A percentile compares a stretch with the other conserved stretches of the same genome.
Conservation (phyloP, 2,888 invertebrate genomes). For the Abrostola tripartita region DNA sequence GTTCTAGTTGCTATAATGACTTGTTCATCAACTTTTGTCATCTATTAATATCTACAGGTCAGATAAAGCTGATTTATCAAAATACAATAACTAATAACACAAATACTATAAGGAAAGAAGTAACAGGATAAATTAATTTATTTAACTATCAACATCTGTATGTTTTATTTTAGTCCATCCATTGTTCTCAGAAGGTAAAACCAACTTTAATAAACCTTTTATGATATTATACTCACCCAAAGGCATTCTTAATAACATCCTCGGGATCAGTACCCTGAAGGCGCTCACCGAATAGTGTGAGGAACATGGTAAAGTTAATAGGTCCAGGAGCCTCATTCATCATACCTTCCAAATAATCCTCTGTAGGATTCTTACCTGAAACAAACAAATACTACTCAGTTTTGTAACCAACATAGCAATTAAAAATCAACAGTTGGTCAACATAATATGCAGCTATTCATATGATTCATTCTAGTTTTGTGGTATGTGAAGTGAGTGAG, state of each 20-base stretch:
- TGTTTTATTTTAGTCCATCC: not conserved
- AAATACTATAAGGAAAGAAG: not conserved
- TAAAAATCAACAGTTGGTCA: not conserved
- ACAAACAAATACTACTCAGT: conserved; percentile 3
- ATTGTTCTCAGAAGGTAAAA: not conserved
- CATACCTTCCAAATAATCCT: conserved; percentile 98
- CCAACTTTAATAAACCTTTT: no score
- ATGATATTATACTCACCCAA: conserved; percentile 89
- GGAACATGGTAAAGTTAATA: conserved; percentile 99
- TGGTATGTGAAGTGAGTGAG: not conserved
- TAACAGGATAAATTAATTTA: not conserved
- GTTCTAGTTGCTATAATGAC: no score
- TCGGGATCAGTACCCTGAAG: conserved; percentile 99
- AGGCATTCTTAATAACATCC: conserved; percentile 99
- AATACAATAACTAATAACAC: no score
- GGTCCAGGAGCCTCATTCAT: conserved; percentile 99
- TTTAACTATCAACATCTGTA: not conserved
- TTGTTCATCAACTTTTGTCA: no score
- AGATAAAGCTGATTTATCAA: no score
- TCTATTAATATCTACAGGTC: no score
- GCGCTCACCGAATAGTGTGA: conserved; percentile 99
- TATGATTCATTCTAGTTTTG: not conserved
- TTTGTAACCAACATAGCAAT: not conserved
- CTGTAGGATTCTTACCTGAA: conserved; percentile 97
- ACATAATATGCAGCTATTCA: not conserved